Evolutionary conservation across 2,113 vertebrate species (phyloP).

Genomic region (Zosterops japonicus): DNA sequence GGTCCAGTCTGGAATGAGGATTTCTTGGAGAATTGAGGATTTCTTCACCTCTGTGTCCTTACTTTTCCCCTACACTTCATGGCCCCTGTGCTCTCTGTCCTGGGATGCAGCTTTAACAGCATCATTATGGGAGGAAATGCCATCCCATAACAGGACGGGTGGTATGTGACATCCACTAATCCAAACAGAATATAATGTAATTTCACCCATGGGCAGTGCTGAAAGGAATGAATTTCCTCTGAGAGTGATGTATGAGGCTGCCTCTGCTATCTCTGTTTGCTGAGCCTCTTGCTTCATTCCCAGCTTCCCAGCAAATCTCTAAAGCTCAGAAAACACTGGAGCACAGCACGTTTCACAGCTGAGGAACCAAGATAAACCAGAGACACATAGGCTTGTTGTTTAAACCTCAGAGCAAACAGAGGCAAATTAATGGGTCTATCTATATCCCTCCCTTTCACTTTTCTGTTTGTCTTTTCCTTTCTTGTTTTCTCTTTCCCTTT

Average conservation of each 20-base stretch:
- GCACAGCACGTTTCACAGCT: conserved; percentile 68
- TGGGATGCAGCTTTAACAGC: background rate
- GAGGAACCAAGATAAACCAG: conserved; percentile 76
- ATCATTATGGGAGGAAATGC: background rate
- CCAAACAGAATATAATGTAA: conserved; percentile 70
- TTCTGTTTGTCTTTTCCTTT: conserved; percentile 36
- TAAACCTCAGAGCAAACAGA: conserved; percentile 59
- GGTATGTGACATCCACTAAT: conserved; percentile 71
- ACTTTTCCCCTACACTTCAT: background rate
- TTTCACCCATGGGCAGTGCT: conserved; percentile 77
- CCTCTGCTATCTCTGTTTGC: conserved; percentile 65
- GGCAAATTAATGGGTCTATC: conserved; percentile 71
- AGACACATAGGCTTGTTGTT: conserved; percentile 31
- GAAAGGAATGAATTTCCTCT: conserved; percentile 67
- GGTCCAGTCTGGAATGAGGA: background rate
- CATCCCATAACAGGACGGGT: conserved; percentile 15
- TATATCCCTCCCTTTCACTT: conserved; percentile 14
- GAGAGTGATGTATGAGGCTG: conserved; percentile 60
- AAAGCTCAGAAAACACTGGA: conserved; percentile 62
- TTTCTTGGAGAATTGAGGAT: background rate
- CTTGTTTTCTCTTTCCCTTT: conserved; percentile 28
- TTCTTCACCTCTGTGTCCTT: background rate
- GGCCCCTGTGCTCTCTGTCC: background rate
- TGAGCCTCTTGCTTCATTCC: conserved; percentile 36
- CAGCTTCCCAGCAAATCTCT: conserved; percentile 64